Base-by-base conservation (phyloP, 1,140 invertebrate species). In the Conus ventricosus region DNA sequence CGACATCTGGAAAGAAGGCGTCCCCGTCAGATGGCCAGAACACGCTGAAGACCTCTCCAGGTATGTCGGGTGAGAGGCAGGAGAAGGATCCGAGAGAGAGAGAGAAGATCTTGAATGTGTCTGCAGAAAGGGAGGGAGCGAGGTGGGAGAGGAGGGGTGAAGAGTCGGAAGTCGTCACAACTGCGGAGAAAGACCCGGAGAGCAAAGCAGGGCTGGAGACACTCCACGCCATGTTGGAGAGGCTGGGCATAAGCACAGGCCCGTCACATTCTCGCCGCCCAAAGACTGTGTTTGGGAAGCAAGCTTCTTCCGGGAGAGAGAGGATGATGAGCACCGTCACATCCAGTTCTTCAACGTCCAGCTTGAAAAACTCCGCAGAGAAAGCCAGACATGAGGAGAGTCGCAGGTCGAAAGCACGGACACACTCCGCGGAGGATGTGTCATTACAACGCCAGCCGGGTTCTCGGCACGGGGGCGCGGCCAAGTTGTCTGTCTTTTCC, bases 221-320 rank as follows among this genome's bases (percentile, higher is more conserved):
- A 5, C 82, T 84, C 20, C 53, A 84, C 57, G 5, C 82, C 5
- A 84, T 84, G 82, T 23, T 84, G 82, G 82, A n/a, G 10, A 60
- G 55, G 25, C 82, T 84, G 54, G 82, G 82, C 51, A 63, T 84
- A 23, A 63, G 57, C n/a, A 39, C 10, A 20, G 11, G 11, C 11
- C 17, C 7, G 51, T 10, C 39, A 13, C 17, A 15, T 25, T 6
- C 39, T 54, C 51, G 4, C 51, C 27, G 1, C 39, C 76, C 25
- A n/a, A 78, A 7, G n/a, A 27, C 76, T 10, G 23, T 10, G 76
- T 7, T 2, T 3, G 51, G 76, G 39, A 81, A 81, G 39, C 5
- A 6, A 53, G 23, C 27, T 54, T 51, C 20, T 4, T 23, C 51
- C 27, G 80, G 15, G 10, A 15, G 11, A 39, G 80, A 71, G 53